These are phyloP conservation scores for Andrena minutula DNA, from an alignment of 2,888 invertebrate species.

Conservation along the genomic window DNA sequence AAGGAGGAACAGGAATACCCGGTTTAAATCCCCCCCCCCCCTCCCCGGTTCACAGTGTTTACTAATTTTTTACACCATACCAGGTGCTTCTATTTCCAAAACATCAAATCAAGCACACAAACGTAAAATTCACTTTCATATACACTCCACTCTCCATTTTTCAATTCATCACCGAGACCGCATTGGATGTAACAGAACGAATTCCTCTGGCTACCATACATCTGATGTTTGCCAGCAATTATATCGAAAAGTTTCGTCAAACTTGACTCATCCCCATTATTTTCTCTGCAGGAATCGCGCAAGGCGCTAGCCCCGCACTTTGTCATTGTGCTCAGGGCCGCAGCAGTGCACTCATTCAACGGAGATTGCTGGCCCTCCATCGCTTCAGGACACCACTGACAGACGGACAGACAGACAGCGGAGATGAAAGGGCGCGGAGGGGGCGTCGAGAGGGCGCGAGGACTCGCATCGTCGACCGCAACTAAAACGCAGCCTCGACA, in stretches of 20 bases:
- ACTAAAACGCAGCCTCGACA: slow-evolving; percentile 79
- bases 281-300: slow-evolving; percentile 20
- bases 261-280: slow-evolving; percentile 43
- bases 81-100: no score
- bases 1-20: no score
- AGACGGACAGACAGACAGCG: slow-evolving; percentile 50
- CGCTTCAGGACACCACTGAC: slow-evolving; percentile 56
- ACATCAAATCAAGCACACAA: not conserved
- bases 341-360: slow-evolving; percentile 59
- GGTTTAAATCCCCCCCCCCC: no score
- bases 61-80: no score
- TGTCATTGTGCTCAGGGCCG: slow-evolving; percentile 41
- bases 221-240: not conserved
- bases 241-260: slow-evolving; percentile 24
- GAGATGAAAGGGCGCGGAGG: slow-evolving; percentile 53
- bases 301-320: slow-evolving; percentile 42
- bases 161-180: not conserved
- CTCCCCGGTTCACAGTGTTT: no score
- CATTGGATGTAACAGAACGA: not conserved
- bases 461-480: slow-evolving; percentile 80
- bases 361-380: slow-evolving; percentile 59
- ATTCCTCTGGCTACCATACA: not conserved
- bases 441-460: slow-evolving; percentile 66
- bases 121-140: not conserved
- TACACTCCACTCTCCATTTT: not conserved